These are phyloP conservation scores for Macaria notata DNA, from an alignment of 2,888 invertebrate species.

Conservation along the genomic window DNA sequence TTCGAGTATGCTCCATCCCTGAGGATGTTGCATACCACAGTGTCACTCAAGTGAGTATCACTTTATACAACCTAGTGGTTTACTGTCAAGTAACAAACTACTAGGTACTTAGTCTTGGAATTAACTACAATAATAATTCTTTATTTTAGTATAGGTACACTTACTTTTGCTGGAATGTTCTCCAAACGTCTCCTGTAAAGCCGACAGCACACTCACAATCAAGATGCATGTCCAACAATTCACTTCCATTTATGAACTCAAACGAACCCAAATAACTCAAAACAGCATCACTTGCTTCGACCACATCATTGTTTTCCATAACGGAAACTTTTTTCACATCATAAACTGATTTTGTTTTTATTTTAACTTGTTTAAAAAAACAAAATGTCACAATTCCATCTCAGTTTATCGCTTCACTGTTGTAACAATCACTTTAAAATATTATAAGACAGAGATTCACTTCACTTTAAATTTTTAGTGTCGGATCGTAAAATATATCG, in stretches of 20 bases:
- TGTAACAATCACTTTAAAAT: background rate
- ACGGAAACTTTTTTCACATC: conserved; percentile 39
- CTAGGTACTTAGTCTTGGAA: too few relatives aligned
- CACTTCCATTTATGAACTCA: conserved; percentile 76
- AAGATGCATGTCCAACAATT: conserved; percentile 64
- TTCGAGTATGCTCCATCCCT: too few relatives aligned
- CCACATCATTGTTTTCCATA: conserved; percentile 67
- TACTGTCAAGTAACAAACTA: too few relatives aligned
- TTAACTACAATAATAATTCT: too few relatives aligned
- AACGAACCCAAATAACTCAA: conserved; percentile 50
- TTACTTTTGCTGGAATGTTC: conserved; percentile 60
- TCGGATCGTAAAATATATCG: conserved; percentile 33
- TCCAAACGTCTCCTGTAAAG: conserved; percentile 47
- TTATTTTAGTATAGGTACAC: conserved; percentile 30
- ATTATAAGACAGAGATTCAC: background rate
- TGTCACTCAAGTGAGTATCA: too few relatives aligned
- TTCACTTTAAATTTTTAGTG: conserved; percentile 2
- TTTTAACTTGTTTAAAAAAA: background rate
- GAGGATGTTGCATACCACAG: too few relatives aligned
- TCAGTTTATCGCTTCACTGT: background rate
- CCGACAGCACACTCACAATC: conserved; percentile 54
- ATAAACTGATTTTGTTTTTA: conserved; percentile 4
- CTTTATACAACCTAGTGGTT: too few relatives aligned
- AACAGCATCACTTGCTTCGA: conserved; percentile 46
- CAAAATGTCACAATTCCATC: conserved; percentile 13